Evolutionary conservation across 37 sponge, comb jelly and placozoan species (phyloP).

Genomic region (Halisarca cf. caerulea): DNA sequence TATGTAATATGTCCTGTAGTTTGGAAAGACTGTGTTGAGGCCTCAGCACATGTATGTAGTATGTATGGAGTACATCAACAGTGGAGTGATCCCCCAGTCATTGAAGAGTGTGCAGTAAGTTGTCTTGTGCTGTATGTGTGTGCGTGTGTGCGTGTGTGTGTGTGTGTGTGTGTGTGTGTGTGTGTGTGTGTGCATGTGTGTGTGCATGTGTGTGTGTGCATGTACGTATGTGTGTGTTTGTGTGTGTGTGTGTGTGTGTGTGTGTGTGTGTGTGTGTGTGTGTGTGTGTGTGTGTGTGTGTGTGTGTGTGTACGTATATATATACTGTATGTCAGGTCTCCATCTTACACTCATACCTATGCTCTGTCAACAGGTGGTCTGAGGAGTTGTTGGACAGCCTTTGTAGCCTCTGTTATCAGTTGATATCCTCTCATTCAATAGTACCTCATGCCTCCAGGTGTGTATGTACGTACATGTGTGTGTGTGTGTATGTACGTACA

Average conservation of each 20-base stretch:
- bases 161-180: not conserved
- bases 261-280: too few species aligned
- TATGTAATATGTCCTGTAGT: not conserved
- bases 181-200: too few species aligned
- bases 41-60: not conserved
- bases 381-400: not conserved
- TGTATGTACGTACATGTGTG: not conserved
- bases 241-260: too few species aligned
- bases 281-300: too few species aligned
- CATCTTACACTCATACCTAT: too few species aligned
- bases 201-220: not conserved
- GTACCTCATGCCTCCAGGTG: slow-evolving; percentile 25
- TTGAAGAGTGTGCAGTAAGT: not conserved
- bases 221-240: too few species aligned
- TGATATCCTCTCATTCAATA: not conserved
- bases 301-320: too few species aligned
- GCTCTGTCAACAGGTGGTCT: not conserved
- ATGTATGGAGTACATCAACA: not conserved
- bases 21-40: not conserved
- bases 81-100: slow-evolving; percentile 13
- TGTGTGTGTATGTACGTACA: slow-evolving; percentile 26
- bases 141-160: slow-evolving; percentile 19
- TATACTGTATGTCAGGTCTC: too few species aligned
- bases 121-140: not conserved
- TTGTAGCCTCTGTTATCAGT: not conserved